phyloP scores from a whole-genome alignment of 1,140 invertebrate genomes.

The Scaptomyza graminum region DNA sequence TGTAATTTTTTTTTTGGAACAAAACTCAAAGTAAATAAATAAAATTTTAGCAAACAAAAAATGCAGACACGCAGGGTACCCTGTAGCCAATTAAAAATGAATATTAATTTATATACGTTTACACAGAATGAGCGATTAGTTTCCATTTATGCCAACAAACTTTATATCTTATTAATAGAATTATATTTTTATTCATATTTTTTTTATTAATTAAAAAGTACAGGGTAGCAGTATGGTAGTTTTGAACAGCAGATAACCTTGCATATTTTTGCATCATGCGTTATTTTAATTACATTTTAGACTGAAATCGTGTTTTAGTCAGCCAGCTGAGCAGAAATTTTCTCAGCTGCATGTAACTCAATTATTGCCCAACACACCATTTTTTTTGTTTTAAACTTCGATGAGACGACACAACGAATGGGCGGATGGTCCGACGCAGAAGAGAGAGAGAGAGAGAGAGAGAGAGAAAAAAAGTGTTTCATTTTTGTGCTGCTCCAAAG shows the following conservation, averaged over 20 bases:
- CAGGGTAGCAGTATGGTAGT: neutral
- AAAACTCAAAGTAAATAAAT: conserved; percentile 13
- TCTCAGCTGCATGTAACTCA: conserved; percentile 1
- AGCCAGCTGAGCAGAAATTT: neutral
- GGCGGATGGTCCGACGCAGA: too few relatives aligned
- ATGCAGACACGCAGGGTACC: neutral
- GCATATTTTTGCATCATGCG: neutral
- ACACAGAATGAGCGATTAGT: too few relatives aligned
- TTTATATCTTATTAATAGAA: too few relatives aligned
- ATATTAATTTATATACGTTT: too few relatives aligned
- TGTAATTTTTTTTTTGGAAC: neutral
- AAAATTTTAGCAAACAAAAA: neutral
- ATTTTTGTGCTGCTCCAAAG: conserved; percentile 1
- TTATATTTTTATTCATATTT: too few relatives aligned
- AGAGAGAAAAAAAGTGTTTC: neutral
- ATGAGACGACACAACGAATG: neutral
- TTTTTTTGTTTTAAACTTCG: conserved; percentile 1
- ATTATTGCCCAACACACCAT: conserved; percentile 22
- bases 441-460: neutral
- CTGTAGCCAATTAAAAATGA: neutral
- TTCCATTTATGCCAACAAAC: too few relatives aligned
- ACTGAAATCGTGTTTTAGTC: neutral
- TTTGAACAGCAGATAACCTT: neutral
- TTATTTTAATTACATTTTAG: conserved; percentile 3
- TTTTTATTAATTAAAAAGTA: neutral